Conservation (phyloP, 2,113 vertebrate genomes). For the Rafetus swinhoei region DNA sequence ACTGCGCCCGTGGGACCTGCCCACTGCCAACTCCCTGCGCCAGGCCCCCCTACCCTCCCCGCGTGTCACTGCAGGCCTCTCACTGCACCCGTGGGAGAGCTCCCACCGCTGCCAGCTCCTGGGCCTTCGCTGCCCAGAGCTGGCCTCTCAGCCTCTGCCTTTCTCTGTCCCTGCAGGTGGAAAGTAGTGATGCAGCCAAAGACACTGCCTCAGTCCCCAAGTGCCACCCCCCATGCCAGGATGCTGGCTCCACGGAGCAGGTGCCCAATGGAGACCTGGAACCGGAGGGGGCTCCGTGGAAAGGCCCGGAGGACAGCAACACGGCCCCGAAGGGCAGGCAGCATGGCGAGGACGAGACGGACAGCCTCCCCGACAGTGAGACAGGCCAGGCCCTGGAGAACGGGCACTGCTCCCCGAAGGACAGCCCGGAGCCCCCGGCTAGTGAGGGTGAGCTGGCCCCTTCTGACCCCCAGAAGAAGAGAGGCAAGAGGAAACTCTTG, state of each 20-base stretch:
- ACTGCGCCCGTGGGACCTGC: too few relatives aligned
- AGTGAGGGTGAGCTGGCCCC: slow-evolving; percentile 83
- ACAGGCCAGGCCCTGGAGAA: slow-evolving; percentile 86
- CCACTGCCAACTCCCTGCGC: too few relatives aligned
- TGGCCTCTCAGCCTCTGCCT: background rate
- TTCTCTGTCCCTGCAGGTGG: slow-evolving; percentile 77
- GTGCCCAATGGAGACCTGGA: slow-evolving; percentile 91
- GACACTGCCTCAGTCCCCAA: slow-evolving; percentile 80
- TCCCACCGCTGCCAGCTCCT: too few relatives aligned
- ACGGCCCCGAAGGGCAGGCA: slow-evolving; percentile 71
- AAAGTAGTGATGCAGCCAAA: slow-evolving; percentile 83
- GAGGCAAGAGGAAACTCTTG: slow-evolving; percentile 87
- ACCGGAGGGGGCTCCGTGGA: slow-evolving; percentile 71
- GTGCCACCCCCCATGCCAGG: slow-evolving; percentile 79
- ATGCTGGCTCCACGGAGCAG: slow-evolving; percentile 80
- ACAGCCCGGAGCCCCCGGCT: slow-evolving; percentile 80
- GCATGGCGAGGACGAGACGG: slow-evolving; percentile 76
- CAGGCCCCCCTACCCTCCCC: too few relatives aligned
- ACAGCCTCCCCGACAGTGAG: slow-evolving; percentile 72
- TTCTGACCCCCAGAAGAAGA: slow-evolving; percentile 81
- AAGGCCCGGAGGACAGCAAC: slow-evolving; percentile 80
- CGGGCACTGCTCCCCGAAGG: slow-evolving; percentile 83
- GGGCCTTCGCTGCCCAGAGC: too few relatives aligned
- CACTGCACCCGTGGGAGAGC: too few relatives aligned
- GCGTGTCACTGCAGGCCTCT: too few relatives aligned